Evolutionary conservation across 2,113 vertebrate genomes (phyloP), one percentile per base, ranked within the genome.

Genomic region (Climacteris rufus): DNA sequence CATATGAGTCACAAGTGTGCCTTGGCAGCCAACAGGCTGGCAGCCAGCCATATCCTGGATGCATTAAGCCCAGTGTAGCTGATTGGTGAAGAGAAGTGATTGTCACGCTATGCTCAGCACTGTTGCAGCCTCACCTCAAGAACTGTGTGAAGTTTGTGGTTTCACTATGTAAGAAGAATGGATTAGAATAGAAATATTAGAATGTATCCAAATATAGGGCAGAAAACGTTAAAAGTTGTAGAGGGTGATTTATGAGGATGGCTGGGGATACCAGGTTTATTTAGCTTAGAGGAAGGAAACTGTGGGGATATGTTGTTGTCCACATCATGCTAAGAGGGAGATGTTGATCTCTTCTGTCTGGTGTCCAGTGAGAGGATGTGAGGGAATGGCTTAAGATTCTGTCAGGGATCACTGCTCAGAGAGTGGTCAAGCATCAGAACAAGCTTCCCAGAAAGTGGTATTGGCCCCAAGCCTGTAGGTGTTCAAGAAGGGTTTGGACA

Each of bases 61-160:
- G 13, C 21, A 33, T 52, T 24, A 52, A 33, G 15, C 31, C 47
- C 66, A 25, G 15, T 13, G 33, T 10, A 35, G 45, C 56, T 61
- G 45, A 10, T 21, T 25, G 13, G 42, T 37, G 47, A 61, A 31
- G 31, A 31, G 10, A 35, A 52, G 25, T 25, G 5, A 31, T 25
- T 61, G 45, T 15, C 25, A 35, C 0, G 0, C 25, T 44, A 8
- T 24, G 5, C 39, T 37, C 21, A 3, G 21, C 25, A 44, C 11
- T 53, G 9, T 11, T 64, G 49, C 7, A 63, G 22, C 49, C n/a
- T 54, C n/a, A 22, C 49, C n/a, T 72, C 22, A 22, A 45, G 22
- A 24, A 23, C 49, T 63, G 17, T 15, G 22, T 28, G 28, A 10
- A 53, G 22, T 54, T 27, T 45, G 11, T 74, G 28, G 18, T 47